Conservation (phyloP, 2,113 vertebrate genomes). For the Leptodactylus fuscus region DNA sequence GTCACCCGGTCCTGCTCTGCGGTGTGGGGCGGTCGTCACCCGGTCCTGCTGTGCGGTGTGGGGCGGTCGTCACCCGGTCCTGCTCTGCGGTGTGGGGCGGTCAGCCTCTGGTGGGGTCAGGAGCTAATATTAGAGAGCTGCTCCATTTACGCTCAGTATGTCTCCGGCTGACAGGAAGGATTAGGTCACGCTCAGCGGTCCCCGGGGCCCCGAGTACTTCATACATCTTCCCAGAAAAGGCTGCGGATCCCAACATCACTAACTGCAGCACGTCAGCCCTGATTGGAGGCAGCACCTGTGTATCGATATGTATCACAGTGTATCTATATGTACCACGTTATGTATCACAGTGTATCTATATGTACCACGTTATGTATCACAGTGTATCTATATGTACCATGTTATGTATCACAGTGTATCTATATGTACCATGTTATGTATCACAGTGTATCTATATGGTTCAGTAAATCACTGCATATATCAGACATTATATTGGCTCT, state of each 20-base stretch:
- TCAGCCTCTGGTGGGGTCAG: too few relatives aligned
- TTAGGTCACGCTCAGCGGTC: conserved; percentile 6
- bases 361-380: neutral
- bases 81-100: too few relatives aligned
- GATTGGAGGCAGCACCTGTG: neutral
- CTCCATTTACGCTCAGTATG: conserved; percentile 27
- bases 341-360: too few relatives aligned
- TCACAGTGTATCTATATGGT: too few relatives aligned
- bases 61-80: too few relatives aligned
- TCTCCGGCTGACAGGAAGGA: conserved; percentile 28
- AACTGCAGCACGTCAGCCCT: neutral
- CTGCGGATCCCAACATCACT: neutral
- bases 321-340: neutral
- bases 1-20: too few relatives aligned
- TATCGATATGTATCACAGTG: neutral
- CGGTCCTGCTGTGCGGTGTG: too few relatives aligned
- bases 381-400: neutral
- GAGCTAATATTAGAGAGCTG: conserved; percentile 30
- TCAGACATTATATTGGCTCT: too few relatives aligned
- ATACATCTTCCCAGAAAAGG: conserved; percentile 19
- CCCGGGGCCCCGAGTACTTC: neutral
- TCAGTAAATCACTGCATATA: too few relatives aligned
- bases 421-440: too few relatives aligned
- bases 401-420: too few relatives aligned
- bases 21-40: too few relatives aligned